Conservation (phyloP, 2,797 vertebrate genomes). For the Varecia variegata region DNA sequence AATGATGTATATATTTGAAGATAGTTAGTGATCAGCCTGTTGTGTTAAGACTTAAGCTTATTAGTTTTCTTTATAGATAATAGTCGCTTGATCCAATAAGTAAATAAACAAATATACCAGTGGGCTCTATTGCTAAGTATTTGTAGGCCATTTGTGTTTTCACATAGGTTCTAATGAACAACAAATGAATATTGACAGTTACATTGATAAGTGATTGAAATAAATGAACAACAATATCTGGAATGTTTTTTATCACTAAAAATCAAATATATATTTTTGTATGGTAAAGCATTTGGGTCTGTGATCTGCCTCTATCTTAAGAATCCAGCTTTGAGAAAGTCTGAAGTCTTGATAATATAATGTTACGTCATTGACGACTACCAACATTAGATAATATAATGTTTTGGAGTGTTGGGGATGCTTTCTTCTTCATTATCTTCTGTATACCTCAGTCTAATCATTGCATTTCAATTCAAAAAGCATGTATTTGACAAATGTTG, state of each 20-base stretch:
- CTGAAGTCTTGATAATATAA: not conserved
- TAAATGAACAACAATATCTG: not conserved
- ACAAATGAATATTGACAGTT: not conserved
- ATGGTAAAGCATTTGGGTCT: not conserved
- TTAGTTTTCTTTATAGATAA: not conserved
- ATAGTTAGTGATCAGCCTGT: not conserved
- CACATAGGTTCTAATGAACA: not conserved
- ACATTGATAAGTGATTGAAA: not conserved
- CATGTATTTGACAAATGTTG: not conserved
- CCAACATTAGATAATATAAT: not conserved
- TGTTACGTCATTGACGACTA: not conserved
- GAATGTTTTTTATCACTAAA: not conserved
- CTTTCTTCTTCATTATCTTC: not conserved
- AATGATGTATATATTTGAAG: not conserved
- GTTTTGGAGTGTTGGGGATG: not conserved
- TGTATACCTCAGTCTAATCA: not conserved
- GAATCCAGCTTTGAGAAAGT: not conserved
- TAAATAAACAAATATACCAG: not conserved
- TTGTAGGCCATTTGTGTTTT: slow-evolving; percentile 13
- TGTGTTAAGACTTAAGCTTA: not conserved
- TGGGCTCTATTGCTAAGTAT: not conserved
- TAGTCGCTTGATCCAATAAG: not conserved
- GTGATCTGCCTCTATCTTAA: not conserved
- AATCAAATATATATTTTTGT: not conserved
- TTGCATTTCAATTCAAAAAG: not conserved